These are phyloP conservation scores for Melanchra persicariae DNA, from an alignment of 2,888 invertebrate genomes.

Conservation along the genomic window DNA sequence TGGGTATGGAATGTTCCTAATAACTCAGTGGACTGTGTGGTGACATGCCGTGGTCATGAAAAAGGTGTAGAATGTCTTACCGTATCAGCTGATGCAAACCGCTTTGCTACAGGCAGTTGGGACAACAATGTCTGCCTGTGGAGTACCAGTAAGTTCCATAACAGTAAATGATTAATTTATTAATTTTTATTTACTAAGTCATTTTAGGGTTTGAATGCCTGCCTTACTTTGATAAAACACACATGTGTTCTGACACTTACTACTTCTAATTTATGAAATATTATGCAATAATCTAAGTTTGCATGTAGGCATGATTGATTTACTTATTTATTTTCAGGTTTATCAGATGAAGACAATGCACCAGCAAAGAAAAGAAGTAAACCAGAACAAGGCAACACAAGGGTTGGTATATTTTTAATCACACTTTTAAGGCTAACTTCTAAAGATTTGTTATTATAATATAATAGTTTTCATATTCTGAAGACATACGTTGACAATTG, in stretches of 20 bases:
- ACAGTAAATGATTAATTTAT: neutral
- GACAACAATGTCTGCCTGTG: conserved; percentile 98
- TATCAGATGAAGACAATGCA: conserved; percentile 90
- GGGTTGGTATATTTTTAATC: conserved; percentile 84
- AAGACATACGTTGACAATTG: no score
- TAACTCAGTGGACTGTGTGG: conserved; percentile 94
- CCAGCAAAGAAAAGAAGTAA: conserved; percentile 91
- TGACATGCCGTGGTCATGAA: conserved; percentile 97
- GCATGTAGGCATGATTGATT: neutral
- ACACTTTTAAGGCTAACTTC: neutral
- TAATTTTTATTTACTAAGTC: no score
- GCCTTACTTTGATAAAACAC: no score
- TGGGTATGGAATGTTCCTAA: conserved; percentile 96
- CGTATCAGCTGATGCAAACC: conserved; percentile 92
- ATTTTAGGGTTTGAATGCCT: no score
- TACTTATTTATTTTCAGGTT: conserved; percentile 73
- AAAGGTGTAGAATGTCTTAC: conserved; percentile 97
- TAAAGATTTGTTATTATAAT: neutral
- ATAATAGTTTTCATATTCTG: neutral
- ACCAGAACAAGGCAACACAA: conserved; percentile 90
- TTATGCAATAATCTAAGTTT: neutral
- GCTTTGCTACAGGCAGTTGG: conserved; percentile 96
- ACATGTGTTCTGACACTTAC: neutral
- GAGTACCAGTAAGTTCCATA: conserved; percentile 92
- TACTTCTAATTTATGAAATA: neutral